Base-by-base conservation (phyloP, 2,888 invertebrate species). In the Fragum whitleyi region DNA sequence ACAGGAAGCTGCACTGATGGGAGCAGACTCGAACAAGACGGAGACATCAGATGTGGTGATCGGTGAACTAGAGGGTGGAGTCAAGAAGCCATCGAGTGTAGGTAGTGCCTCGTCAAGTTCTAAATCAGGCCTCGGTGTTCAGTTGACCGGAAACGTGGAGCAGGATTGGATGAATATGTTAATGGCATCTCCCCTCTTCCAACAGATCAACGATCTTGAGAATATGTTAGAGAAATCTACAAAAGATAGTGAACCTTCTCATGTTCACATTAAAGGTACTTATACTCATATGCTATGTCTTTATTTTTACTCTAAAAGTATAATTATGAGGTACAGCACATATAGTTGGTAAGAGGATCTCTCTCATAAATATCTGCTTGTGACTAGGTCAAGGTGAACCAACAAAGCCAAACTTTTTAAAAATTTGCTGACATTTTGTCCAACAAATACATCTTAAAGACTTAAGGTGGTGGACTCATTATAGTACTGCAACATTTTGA, bases 101-200 rank as follows among this genome's bases (percentile, higher is more conserved):
- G 39, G 68, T 5, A 57, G 57, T n/a, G 61, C 62, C 7, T 32
- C 39, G 5, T 59, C 57, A 0, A 42, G 73, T 19, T 57, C 21
- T 23, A 39, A 39, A 26, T 47, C 51, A 16, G 59, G 68, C 16
- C 55, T 55, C 42, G 82, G 77, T 23, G 82, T 85, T 59, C 71
- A 72, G 9, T 80, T 88, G 1, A 84, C 89, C 36, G 91, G 91
- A 39, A 90, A 89, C 72, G 70, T 81, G 69, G 92, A 93, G 79
- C 92, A 93, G 79, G 92, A 92, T 81, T 93, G 92, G 92, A 88
- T 93, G 28, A 92, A 92, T 77, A 85, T 93, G 86, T 82, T 93
- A 81, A 92, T 93, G 92, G 89, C 90, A 14, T 93, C 93, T 9
- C 93, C 92, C 11, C 86, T 93, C 39, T 93, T 93, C 86, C 91